phyloP scores from a whole-genome alignment of 1,140 invertebrate genomes.

The Eupeodes corollae region DNA sequence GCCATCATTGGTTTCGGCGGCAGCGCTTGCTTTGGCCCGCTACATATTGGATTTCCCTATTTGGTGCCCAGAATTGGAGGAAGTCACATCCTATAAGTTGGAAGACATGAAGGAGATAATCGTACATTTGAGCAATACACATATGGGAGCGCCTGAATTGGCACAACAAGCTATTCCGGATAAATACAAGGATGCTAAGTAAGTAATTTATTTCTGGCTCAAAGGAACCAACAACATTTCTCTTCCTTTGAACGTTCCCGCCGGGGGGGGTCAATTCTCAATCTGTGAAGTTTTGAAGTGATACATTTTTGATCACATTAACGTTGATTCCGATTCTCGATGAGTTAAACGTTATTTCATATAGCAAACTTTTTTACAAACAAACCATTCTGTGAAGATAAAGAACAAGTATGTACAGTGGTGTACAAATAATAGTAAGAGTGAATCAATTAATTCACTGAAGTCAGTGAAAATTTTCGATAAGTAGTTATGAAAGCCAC shows the following conservation, averaged over 20 bases:
- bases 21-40: conserved; percentile 69
- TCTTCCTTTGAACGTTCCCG: too few species aligned
- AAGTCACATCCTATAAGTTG: conserved; percentile 56
- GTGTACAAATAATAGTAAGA: too few species aligned
- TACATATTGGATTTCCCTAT: conserved; percentile 53
- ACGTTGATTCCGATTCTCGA: background rate
- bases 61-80: conserved; percentile 53
- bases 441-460: too few species aligned
- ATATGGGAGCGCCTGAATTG: conserved; percentile 49
- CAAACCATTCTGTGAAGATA: too few species aligned
- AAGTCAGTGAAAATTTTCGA: too few species aligned
- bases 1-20: conserved; percentile 75
- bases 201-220: conserved; percentile 24
- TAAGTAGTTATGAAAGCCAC: too few species aligned
- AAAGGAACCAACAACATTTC: too few species aligned
- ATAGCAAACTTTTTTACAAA: too few species aligned
- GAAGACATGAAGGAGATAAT: conserved; percentile 58
- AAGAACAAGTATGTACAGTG: too few species aligned
- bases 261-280: too few species aligned
- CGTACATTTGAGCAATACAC: conserved; percentile 54
- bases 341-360: too few species aligned
- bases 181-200: conserved; percentile 72
- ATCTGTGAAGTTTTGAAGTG: background rate
- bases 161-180: conserved; percentile 73
- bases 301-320: too few species aligned